Evolutionary conservation across 2,797 vertebrate genomes (phyloP), one percentile per base, ranked within the genome.

Genomic region (Sphenodon punctatus): DNA sequence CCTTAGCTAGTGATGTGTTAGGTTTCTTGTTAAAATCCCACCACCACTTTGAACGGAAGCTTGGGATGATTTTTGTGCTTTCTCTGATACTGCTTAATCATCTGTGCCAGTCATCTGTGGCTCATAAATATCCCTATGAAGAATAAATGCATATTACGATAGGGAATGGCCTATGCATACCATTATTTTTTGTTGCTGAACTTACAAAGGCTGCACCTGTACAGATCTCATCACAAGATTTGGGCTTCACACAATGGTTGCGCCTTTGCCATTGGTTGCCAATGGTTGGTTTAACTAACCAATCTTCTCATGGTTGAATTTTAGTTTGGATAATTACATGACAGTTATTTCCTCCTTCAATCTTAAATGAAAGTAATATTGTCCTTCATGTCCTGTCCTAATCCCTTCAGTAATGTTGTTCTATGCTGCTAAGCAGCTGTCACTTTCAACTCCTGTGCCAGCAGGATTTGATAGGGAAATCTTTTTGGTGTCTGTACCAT

Each of bases 101-200:
- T 76, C 51, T 80, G 39, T 80, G 84, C 77, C 59, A 75, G 77
- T 74, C 9, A 20, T 30, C 16, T 56, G 20, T 82, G 82, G 20
- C 32, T 71, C 43, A 58, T 34, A 73, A 75, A 84, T 43, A 20
- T 72, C 63, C 15, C 38, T 79, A 30, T 72, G 34, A 65, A 89
- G 67, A 81, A 10, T 19, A 72, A 65, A 38, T 73, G 0, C 71
- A 60, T 78, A n/a, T 43, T 12, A 6, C 1, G 84, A 56, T 78
- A 42, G 17, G 67, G 51, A 65, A 22, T 49, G 30, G 5, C 51
- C 30, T 74, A 69, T 80, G 20, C 45, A 68, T 51, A 65, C 60
- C 8, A 9, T 23, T 0, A 85, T 84, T 90, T 75, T 23, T 84
- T 25, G 82, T 41, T 30, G 61, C 8, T 76, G 19, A 34, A 19